These are phyloP conservation scores for Microtus richardsoni DNA, from an alignment of 2,113 vertebrate genomes.

Conservation along the genomic window DNA sequence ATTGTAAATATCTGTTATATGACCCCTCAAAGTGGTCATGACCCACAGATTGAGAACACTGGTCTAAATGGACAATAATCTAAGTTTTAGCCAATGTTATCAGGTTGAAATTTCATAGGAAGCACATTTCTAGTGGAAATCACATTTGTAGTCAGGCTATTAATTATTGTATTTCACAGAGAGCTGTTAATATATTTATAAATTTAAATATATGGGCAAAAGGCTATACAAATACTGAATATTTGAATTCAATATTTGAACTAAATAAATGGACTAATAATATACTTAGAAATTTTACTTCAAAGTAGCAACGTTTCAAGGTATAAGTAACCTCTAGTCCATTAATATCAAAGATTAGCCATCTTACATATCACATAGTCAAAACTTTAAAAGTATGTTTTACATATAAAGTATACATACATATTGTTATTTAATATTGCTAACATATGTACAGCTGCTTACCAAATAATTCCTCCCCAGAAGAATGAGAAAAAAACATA, in stretches of 20 bases:
- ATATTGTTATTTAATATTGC: neutral
- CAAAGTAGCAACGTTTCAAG: neutral
- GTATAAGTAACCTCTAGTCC: neutral
- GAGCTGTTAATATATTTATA: neutral
- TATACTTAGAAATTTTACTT: slow-evolving; percentile 36
- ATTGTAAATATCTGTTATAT: neutral
- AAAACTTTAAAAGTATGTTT: slow-evolving; percentile 25
- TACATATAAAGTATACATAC: neutral
- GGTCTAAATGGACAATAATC: neutral
- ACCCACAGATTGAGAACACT: neutral
- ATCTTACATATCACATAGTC: slow-evolving; percentile 22
- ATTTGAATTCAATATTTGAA: neutral
- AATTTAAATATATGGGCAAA: neutral
- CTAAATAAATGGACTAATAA: neutral
- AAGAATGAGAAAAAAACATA: slow-evolving; percentile 99
- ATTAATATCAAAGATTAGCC: slow-evolving; percentile 30
- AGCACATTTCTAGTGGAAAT: slow-evolving; percentile 18
- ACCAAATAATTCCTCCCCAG: slow-evolving; percentile 99
- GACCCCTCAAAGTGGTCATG: neutral
- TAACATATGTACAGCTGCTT: slow-evolving; percentile 76
- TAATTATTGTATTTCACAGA: slow-evolving; percentile 49
- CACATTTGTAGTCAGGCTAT: neutral
- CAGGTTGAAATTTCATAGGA: slow-evolving; percentile 16
- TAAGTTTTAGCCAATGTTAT: neutral
- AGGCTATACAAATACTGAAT: slow-evolving; percentile 26